Base-by-base conservation (phyloP, 2,888 invertebrate genomes). In the Flabesymbios commensalis region DNA sequence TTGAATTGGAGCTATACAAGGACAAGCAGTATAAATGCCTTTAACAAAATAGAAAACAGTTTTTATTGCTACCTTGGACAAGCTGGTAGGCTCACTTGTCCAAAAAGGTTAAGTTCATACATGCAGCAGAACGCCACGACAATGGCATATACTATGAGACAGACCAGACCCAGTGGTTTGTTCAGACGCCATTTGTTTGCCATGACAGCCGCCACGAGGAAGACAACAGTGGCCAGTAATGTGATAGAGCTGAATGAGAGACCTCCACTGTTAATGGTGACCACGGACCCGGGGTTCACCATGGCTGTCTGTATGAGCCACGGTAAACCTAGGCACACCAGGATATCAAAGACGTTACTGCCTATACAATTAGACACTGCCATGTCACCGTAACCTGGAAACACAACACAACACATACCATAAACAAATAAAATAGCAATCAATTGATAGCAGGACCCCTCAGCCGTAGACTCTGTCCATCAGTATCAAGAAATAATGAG, bases 61-160 rank as follows among this genome's bases (percentile, higher is more conserved):
- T n/a, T n/a, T n/a, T n/a, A n/a, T n/a, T n/a, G n/a, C n/a, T n/a
- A 49, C 49, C 29, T 17, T 14, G 59, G 61, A 62, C 94, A 94
- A 65, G 92, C 91, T 72, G 92, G 93, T 73, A 91, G 86, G 85
- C 93, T 94, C 74, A 94, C 92, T 75, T 89, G 89, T 86, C 93
- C 93, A 88, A 94, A 94, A 69, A 93, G 91, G 68, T 90, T 90
- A 79, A 90, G 86, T 82, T 94, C 94, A 56, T 90, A 88, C 28
- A 92, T 83, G 64, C 92, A 88, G 3, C 93, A 90, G 56, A 92
- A 85, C 0, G 88, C 86, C 3, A 93, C 88, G 73, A 91, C 92
- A 3, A 88, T 75, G 0, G 84, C 69, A 75, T 94, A 94, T 7
- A 90, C 85, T 0, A 84, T 39, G 1, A 90, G 76, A 22, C 92